Evolutionary conservation across 2,888 invertebrate genomes (phyloP), one percentile per base, ranked within the genome.

Genomic region (Phortica okadai): DNA sequence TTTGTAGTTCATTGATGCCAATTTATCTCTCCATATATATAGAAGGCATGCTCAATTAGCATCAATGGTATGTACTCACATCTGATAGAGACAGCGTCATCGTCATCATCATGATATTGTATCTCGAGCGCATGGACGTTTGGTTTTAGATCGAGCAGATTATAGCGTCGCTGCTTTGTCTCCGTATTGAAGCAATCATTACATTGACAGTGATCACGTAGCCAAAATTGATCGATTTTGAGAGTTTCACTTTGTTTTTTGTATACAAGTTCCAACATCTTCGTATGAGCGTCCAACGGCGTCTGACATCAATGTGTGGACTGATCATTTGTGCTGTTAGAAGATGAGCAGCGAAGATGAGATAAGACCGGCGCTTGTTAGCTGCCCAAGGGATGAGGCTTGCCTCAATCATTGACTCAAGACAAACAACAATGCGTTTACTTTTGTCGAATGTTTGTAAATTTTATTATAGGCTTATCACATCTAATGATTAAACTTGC

Each of bases 151-250:
- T 93, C 92, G 59, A 94, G 82, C 67, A 94, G 90, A 88, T 94
- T 93, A 45, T 91, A 90, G 74, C 92, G 93, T 82, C 94, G 93
- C 89, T 95, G 95, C 78, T 92, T 92, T 0, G 94, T 94, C 44
- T 90, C 90, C 0, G 89, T 84, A 83, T 94, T 93, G 85, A 94
- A 94, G 82, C 95, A 95, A 45, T 89, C 84, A 0, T 87, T 76
- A 86, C 95, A 95, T 77, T 94, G 88, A 76, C 92, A 92, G 79
- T 92, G 92, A 82, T 92, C 92, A 2, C 92, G 87, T n/a, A 91
- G 81, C 91, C 91, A 92, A 81, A 86, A 88, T 73, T 87, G 75
- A 72, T 88, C 78, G 2, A 90, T 76, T 69, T 84, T 81, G 0
- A 91, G 50, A 2, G 75, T 70, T 76, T 84, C 82, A 6, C 83